Conservation (phyloP, 1,140 invertebrate species). For the Mactra quadrangularis region DNA sequence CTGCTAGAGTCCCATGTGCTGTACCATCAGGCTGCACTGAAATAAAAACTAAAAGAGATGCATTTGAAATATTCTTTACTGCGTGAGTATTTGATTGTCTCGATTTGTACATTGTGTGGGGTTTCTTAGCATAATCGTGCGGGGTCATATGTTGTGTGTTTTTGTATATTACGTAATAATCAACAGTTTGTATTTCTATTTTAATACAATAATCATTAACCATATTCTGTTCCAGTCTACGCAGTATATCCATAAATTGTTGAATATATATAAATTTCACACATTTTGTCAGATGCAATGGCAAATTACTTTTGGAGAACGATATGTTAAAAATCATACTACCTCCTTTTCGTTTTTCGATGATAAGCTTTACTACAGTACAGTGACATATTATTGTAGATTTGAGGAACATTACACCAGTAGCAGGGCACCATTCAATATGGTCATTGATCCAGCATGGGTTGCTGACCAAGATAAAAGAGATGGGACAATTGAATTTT, state of each 20-base stretch:
- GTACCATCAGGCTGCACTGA: conserved; percentile 35
- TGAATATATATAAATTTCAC: background rate
- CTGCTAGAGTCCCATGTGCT: background rate
- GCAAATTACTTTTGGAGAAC: background rate
- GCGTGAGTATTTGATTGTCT: background rate
- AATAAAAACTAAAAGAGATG: conserved; percentile 24
- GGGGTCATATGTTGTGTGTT: background rate
- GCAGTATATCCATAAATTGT: background rate
- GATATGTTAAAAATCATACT: background rate
- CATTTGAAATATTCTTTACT: conserved; percentile 40
- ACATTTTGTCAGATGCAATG: background rate
- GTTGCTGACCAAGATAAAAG: background rate
- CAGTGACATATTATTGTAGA: background rate
- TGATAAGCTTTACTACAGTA: background rate
- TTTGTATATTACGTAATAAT: background rate
- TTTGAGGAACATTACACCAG: conserved; percentile 10
- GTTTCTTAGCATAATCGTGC: background rate
- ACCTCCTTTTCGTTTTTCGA: background rate
- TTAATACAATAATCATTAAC: background rate
- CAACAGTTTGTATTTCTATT: background rate
- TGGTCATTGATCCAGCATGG: conserved; percentile 31
- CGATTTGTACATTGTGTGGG: background rate
- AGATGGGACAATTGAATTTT: conserved; percentile 31
- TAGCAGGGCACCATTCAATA: conserved; percentile 4
- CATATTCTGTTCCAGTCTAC: background rate